These are phyloP conservation scores for Turnix velox DNA, from an alignment of 2,113 vertebrate genomes.

Conservation along the genomic window DNA sequence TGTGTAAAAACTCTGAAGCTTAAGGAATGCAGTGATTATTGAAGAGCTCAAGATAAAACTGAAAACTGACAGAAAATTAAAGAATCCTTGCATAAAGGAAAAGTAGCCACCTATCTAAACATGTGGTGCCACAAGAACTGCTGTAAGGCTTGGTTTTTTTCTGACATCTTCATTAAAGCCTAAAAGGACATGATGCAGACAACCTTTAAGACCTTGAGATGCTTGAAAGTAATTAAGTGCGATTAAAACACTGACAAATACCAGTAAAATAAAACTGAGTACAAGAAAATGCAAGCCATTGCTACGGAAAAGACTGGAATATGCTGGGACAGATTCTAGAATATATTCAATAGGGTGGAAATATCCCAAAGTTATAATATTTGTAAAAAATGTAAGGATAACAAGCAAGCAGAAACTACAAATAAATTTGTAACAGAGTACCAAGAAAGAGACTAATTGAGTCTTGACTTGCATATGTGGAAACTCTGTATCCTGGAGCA, in stretches of 20 bases:
- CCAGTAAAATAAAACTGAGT: background rate
- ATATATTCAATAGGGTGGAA: background rate
- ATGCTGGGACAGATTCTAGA: constrained; percentile 8
- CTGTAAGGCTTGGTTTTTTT: background rate
- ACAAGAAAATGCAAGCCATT: background rate
- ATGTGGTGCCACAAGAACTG: background rate
- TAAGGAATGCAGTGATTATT: background rate
- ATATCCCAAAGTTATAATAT: background rate
- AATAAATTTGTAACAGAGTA: background rate
- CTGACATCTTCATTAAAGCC: background rate
- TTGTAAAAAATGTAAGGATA: background rate
- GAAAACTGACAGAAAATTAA: background rate
- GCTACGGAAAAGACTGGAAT: background rate
- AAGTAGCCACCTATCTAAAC: background rate
- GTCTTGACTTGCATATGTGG: background rate
- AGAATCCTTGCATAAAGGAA: background rate
- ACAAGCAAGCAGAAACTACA: background rate
- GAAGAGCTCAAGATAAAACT: background rate
- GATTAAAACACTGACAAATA: background rate
- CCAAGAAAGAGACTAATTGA: background rate
- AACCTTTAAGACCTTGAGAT: background rate
- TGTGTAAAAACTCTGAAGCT: background rate
- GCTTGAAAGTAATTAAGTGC: background rate
- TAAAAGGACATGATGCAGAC: background rate
- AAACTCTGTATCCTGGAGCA: background rate